Percentiles rank a stretch among this genome's conserved stretches.
Evolutionary conservation across 2,797 vertebrate species (phyloP).

Genomic region (Hyperoplus lanceolatus): DNA sequence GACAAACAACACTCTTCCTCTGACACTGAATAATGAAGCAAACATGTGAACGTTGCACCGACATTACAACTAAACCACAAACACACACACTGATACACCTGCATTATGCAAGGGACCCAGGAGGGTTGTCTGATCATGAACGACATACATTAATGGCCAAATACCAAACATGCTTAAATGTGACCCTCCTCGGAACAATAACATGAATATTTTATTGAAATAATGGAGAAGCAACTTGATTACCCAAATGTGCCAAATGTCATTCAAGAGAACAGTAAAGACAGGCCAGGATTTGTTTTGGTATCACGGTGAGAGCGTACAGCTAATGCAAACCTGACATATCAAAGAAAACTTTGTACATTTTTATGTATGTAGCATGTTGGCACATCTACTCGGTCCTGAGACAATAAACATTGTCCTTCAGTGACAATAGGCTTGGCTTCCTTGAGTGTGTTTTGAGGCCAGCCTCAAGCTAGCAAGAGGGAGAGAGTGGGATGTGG

Average conservation of each 20-base stretch:
- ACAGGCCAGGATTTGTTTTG: constrained; percentile 23
- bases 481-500: constrained; percentile 52
- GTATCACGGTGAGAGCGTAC: not conserved
- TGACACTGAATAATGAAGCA: constrained; percentile 77
- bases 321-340: constrained; percentile 16
- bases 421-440: constrained; percentile 52
- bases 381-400: constrained; percentile 29
- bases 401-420: constrained; percentile 51
- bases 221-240: constrained; percentile 11
- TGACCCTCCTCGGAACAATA: constrained; percentile 24
- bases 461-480: constrained; percentile 55
- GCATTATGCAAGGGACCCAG: constrained; percentile 33
- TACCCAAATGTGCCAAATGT: not conserved
- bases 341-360: constrained; percentile 3
- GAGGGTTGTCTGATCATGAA: constrained; percentile 17
- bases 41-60: constrained; percentile 60
- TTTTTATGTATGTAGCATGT: constrained; percentile 7
- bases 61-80: constrained; percentile 49
- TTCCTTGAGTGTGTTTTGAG: constrained; percentile 63
- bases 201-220: constrained; percentile 4
- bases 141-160: constrained; percentile 12
- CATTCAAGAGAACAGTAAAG: not conserved
- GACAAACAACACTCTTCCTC: constrained; percentile 81
- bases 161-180: constrained; percentile 12
- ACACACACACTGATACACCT: constrained; percentile 43